Conservation (phyloP, 2,888 invertebrate species). For the Phlogophora meticulosa region DNA sequence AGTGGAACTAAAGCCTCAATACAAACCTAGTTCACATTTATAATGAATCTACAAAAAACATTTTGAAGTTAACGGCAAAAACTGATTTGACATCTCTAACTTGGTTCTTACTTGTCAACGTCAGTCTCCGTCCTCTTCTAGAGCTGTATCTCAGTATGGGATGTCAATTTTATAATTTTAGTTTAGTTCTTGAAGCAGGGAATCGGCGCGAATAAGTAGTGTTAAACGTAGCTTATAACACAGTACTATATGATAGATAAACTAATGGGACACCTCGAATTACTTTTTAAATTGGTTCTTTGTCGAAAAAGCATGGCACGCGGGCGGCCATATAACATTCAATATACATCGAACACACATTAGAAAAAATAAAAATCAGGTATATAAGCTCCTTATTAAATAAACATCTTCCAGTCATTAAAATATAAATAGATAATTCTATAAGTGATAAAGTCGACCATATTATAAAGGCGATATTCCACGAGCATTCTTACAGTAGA, state of each 20-base stretch:
- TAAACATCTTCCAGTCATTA: slow-evolving; percentile 34
- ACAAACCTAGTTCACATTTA: no score
- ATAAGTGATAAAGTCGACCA: slow-evolving; percentile 24
- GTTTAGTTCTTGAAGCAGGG: no score
- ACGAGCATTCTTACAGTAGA: neutral
- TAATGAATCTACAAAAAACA: no score
- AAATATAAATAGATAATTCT: slow-evolving; percentile 38
- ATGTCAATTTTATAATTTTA: no score
- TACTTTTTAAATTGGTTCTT: slow-evolving; percentile 26
- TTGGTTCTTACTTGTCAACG: no score
- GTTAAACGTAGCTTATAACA: neutral
- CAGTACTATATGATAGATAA: neutral
- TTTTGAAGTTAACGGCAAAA: no score
- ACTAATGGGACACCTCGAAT: slow-evolving; percentile 12
- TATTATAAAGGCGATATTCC: slow-evolving; percentile 2
- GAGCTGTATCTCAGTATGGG: no score
- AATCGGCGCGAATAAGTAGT: neutral
- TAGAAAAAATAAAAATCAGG: slow-evolving; percentile 36
- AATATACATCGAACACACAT: slow-evolving; percentile 39
- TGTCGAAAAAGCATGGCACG: slow-evolving; percentile 32
- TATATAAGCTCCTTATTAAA: slow-evolving; percentile 47
- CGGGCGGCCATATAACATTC: slow-evolving; percentile 21
- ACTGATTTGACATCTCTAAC: no score
- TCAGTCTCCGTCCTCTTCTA: no score
- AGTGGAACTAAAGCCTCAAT: no score